Conservation (phyloP, 2,888 invertebrate genomes). For the Noctua pronuba region DNA sequence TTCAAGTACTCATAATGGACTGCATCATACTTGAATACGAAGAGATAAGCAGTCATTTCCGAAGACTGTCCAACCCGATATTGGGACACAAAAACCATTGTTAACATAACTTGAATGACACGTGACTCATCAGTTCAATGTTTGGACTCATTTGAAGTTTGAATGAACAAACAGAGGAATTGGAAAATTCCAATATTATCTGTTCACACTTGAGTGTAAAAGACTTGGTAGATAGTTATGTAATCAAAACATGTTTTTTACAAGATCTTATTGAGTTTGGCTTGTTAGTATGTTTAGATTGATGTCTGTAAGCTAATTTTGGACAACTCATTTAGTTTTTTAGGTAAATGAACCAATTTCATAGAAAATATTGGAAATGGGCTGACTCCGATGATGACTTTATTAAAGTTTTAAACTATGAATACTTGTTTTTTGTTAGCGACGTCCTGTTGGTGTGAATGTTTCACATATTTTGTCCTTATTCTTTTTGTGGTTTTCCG, state of each 20-base stretch:
- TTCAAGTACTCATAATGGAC: background rate
- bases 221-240: slow-evolving; percentile 1
- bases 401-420: background rate
- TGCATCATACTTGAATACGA: background rate
- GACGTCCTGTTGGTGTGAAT: background rate
- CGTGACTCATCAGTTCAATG: slow-evolving; percentile 24
- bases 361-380: background rate
- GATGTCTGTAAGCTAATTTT: background rate
- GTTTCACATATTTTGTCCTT: background rate
- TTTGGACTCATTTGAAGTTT: background rate
- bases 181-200: slow-evolving; percentile 37
- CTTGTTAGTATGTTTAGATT: background rate
- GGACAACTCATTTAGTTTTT: background rate
- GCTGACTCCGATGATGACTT: background rate
- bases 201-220: background rate
- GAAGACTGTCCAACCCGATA: background rate
- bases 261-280: background rate
- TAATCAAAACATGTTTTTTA: slow-evolving; percentile 16
- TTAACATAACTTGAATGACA: slow-evolving; percentile 9
- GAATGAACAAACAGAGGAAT: slow-evolving; percentile 2
- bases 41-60: background rate
- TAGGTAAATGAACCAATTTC: background rate
- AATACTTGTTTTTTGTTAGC: background rate
- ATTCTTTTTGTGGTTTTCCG: background rate
- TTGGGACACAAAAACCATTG: slow-evolving; percentile 9